phyloP scores from a whole-genome alignment of 2,888 invertebrate species.

The Orthonevra nobilis region DNA sequence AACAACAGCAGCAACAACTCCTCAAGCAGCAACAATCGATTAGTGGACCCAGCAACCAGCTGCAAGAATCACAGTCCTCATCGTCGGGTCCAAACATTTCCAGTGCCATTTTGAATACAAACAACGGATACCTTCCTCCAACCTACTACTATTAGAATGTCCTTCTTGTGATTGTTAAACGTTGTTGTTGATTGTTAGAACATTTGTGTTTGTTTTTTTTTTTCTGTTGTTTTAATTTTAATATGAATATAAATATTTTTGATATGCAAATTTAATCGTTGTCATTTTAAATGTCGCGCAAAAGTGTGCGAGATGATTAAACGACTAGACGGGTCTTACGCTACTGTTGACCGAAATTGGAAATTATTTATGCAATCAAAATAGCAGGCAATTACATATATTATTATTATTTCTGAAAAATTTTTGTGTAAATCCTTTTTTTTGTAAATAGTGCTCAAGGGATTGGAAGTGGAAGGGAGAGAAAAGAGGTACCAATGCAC shows the following conservation, averaged over 20 bases:
- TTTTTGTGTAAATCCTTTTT: too few relatives aligned
- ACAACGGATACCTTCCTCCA: constrained; percentile 54
- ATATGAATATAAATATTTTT: constrained; percentile 52
- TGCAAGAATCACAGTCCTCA: constrained; percentile 28
- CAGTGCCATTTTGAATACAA: constrained; percentile 25
- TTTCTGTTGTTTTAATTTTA: constrained; percentile 43
- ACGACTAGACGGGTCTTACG: too few relatives aligned
- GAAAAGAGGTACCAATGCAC: too few relatives aligned
- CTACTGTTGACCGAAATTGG: too few relatives aligned
- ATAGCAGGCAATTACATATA: too few relatives aligned
- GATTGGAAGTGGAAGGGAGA: too few relatives aligned
- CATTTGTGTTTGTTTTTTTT: constrained; percentile 23
- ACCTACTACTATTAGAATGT: constrained; percentile 46
- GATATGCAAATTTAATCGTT: not conserved
- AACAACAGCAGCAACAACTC: constrained; percentile 41
- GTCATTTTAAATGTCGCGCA: not conserved
- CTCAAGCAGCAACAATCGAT: constrained; percentile 32
- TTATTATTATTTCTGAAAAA: too few relatives aligned
- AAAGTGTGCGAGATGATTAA: too few relatives aligned
- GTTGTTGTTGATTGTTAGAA: constrained; percentile 1
- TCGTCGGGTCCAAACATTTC: constrained; percentile 21
- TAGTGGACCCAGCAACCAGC: constrained; percentile 10
- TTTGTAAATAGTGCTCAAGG: too few relatives aligned
- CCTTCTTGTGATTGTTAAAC: constrained; percentile 24
- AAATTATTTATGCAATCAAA: too few relatives aligned